Evolutionary conservation across 2,113 vertebrate genomes (phyloP).

Genomic region (Geothlypis trichas): DNA sequence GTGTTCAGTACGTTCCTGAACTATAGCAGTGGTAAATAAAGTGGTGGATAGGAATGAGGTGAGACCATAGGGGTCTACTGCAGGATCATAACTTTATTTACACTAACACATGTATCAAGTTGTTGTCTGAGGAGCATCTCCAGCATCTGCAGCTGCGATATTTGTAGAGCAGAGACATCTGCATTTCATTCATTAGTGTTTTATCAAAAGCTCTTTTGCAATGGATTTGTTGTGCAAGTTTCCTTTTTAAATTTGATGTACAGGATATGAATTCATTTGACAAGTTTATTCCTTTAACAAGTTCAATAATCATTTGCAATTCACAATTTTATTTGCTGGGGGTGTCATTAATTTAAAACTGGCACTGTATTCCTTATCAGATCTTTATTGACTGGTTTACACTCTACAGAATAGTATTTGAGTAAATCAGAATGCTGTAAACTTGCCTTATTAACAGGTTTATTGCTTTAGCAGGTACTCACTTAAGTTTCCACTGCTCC

Average conservation of each 20-base stretch:
- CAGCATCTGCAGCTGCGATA: neutral
- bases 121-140: neutral
- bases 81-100: neutral
- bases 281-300: constrained; percentile 65
- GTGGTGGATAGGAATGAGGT: neutral
- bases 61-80: neutral
- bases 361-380: constrained; percentile 46
- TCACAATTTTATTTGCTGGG: constrained; percentile 41
- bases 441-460: constrained; percentile 39
- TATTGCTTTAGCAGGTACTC: constrained; percentile 44
- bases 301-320: constrained; percentile 61
- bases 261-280: constrained; percentile 53
- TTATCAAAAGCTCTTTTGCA: neutral
- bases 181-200: neutral
- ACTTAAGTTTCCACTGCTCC: constrained; percentile 42
- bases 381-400: constrained; percentile 49
- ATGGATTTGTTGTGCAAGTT: neutral
- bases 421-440: constrained; percentile 45
- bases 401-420: constrained; percentile 30
- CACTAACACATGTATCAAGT: neutral
- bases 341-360: constrained; percentile 61
- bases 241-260: constrained; percentile 7
- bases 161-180: neutral
- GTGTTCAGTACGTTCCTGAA: neutral
- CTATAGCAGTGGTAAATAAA: neutral